Evolutionary conservation across 23 tunicate species (phyloP), one percentile per base, ranked within the genome.

Genomic region (Corella eumyota): DNA sequence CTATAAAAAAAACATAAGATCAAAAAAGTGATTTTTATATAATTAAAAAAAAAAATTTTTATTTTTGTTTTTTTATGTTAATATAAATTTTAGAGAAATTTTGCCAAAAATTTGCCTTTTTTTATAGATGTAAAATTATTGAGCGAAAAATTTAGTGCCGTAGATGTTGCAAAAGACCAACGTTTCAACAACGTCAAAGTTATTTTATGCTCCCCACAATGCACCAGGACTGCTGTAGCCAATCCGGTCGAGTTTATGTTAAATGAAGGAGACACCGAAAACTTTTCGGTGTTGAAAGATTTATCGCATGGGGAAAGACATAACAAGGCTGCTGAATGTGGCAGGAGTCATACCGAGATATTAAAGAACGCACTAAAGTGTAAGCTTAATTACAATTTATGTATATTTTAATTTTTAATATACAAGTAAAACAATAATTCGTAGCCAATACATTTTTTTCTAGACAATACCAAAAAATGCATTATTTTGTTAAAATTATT

Each of bases 181-280:
- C 71, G 67, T 15, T 86, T 71, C 64, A 70, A 40, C 7, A 60
- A 65, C 2, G 90, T 79, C 28, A 79, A 79, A 49, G 69, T 56
- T 19, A 56, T 79, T 3, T 50, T 88, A 46, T 45, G 69, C 61
- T 72, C 96, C 25, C 88, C 96, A 6, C 96, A 79, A 44, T 88
- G 96, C 72, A 88, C 96, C 17, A 71, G 96, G 25, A 62, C 96
- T 2, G 96, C 96, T 1, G 96, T 88, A 19, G 67, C 88, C 68
- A 88, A 88, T 56, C 96, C 96, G 32, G 65, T 88, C 36, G 88
- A 88, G 48, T 88, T 88, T 58, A 88, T 88, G 96, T 33, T 88
- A 34, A 88, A 68, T 31, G 96, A 88, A 47, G 96, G 96, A 25
- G 96, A 88, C 72, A 73, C 32, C 1, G 96, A 88, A 37, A 74